These are phyloP conservation scores for Empidonax traillii DNA, from an alignment of 2,113 vertebrate genomes.

Conservation along the genomic window DNA sequence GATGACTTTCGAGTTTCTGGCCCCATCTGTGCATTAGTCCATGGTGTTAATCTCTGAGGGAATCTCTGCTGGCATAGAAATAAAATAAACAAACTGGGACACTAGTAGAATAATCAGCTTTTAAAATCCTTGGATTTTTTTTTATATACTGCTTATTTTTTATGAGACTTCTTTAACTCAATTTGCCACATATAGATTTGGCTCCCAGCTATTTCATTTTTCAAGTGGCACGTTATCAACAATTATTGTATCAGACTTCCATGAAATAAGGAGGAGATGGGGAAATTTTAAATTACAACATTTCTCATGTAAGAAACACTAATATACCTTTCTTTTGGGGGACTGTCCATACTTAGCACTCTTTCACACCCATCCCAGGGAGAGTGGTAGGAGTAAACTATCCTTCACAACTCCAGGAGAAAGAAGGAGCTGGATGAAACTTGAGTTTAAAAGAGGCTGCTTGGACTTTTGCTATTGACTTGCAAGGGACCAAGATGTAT, in stretches of 20 bases:
- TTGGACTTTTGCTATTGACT: not conserved
- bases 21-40: constrained; percentile 75
- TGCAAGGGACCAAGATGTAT: not conserved
- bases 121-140: not conserved
- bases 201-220: constrained; percentile 68
- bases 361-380: not conserved
- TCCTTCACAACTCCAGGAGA: not conserved
- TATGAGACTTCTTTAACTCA: constrained; percentile 59
- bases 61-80: constrained; percentile 63
- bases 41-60: constrained; percentile 72
- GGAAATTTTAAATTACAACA: constrained; percentile 24
- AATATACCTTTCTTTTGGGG: not conserved
- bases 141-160: constrained; percentile 57
- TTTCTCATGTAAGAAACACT: constrained; percentile 7
- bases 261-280: constrained; percentile 13
- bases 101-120: constrained; percentile 63
- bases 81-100: constrained; percentile 74
- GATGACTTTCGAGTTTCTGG: constrained; percentile 82
- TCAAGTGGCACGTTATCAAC: constrained; percentile 51
- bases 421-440: not conserved
- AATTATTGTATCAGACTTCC: not conserved
- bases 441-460: not conserved
- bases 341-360: not conserved
- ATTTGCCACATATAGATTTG: constrained; percentile 62
- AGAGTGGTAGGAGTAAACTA: not conserved